Conservation (phyloP, 2,888 invertebrate species). For the Eulithis prunata region DNA sequence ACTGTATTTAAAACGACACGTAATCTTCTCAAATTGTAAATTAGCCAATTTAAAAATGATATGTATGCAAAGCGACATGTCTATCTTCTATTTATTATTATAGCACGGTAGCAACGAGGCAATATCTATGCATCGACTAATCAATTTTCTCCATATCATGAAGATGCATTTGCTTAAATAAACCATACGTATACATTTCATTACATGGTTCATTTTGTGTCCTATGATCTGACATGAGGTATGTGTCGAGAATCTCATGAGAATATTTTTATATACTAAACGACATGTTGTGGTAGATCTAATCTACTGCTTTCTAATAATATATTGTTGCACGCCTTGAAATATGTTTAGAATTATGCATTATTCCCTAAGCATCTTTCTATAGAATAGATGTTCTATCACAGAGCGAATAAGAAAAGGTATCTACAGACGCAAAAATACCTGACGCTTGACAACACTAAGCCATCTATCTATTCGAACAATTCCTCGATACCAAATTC, state of each 20-base stretch:
- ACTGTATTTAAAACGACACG: slow-evolving; percentile 16
- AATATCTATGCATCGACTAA: slow-evolving; percentile 52
- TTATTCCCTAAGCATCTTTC: not conserved
- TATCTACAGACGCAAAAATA: slow-evolving; percentile 26
- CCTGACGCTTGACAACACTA: slow-evolving; percentile 6
- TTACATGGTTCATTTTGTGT: slow-evolving; percentile 54
- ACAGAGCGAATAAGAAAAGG: not conserved
- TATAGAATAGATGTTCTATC: not conserved
- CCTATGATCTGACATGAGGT: slow-evolving; percentile 28
- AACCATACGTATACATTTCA: slow-evolving; percentile 59
- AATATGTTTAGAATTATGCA: not conserved
- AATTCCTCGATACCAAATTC: slow-evolving; percentile 52
- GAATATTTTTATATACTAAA: slow-evolving; percentile 36
- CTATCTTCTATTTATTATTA: slow-evolving; percentile 45
- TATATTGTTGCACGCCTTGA: not conserved
- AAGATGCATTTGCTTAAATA: slow-evolving; percentile 62
- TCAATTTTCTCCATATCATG: slow-evolving; percentile 53
- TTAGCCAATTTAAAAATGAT: slow-evolving; percentile 42
- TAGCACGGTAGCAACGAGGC: slow-evolving; percentile 51
- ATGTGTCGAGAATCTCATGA: slow-evolving; percentile 44
- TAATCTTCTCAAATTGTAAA: slow-evolving; percentile 16
- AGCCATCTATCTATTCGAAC: slow-evolving; percentile 44
- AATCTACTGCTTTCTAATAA: slow-evolving; percentile 8
- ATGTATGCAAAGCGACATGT: slow-evolving; percentile 46
- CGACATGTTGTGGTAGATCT: not conserved